These are phyloP conservation scores for Typhlichthys subterraneus DNA, from an alignment of 2,797 vertebrate species.

Conservation along the genomic window DNA sequence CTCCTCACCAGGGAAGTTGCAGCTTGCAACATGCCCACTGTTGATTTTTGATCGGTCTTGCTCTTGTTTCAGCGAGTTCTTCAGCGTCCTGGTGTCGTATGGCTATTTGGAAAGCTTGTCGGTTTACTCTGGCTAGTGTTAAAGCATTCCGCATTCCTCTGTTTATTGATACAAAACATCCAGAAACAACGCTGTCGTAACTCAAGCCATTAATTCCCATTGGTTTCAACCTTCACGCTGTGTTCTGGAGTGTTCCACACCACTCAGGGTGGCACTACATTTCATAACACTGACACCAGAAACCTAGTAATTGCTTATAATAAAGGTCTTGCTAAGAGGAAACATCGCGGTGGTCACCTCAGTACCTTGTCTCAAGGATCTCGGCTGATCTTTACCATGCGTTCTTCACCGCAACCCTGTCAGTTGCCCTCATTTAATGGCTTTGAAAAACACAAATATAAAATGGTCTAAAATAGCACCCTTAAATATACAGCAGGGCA, in stretches of 20 bases:
- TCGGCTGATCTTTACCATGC: constrained; percentile 50
- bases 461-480: constrained; percentile 71
- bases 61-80: constrained; percentile 4
- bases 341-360: constrained; percentile 46
- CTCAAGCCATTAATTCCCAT: constrained; percentile 36
- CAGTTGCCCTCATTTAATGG: constrained; percentile 64
- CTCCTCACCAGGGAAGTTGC: constrained; percentile 29
- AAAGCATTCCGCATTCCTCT: constrained; percentile 54
- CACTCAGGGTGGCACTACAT: constrained; percentile 22
- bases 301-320: constrained; percentile 46
- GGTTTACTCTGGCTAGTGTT: constrained; percentile 51
- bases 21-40: constrained; percentile 11
- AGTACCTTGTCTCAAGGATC: constrained; percentile 58
- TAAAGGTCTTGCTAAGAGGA: constrained; percentile 52
- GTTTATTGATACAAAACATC: constrained; percentile 48
- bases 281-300: constrained; percentile 15
- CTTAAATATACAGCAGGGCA: constrained; percentile 72
- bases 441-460: constrained; percentile 65
- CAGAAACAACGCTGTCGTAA: constrained; percentile 33
- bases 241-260: constrained; percentile 3
- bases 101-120: constrained; percentile 40
- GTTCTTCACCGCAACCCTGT: constrained; percentile 49
- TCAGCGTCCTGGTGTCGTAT: constrained; percentile 27
- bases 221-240: constrained; percentile 36
- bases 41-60: constrained; percentile 24